Evolutionary conservation across 2,888 invertebrate genomes (phyloP).

Genomic region (Apamea monoglypha): DNA sequence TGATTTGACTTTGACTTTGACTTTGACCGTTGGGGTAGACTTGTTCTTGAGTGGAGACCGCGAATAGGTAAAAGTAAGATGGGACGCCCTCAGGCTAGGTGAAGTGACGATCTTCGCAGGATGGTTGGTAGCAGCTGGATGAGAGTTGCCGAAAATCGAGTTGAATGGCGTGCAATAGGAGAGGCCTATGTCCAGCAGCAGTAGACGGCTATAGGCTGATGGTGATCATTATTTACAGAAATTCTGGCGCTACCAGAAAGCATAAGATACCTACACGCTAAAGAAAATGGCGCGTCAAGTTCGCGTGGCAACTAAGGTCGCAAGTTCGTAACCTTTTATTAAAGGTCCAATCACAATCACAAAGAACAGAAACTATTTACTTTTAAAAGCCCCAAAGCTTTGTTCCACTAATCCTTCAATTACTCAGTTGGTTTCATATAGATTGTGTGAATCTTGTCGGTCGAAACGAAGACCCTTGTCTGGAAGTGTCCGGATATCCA

Average conservation of each 20-base stretch:
- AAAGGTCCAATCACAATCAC: conserved; percentile 15
- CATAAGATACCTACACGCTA: background rate
- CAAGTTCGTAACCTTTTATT: conserved; percentile 1
- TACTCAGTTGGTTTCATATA: conserved; percentile 48
- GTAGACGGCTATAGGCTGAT: too few relatives aligned
- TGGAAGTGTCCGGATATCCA: conserved; percentile 42
- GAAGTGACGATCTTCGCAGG: too few relatives aligned
- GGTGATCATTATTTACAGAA: background rate
- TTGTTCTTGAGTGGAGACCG: too few relatives aligned
- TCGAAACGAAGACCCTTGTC: conserved; percentile 47
- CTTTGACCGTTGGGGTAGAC: too few relatives aligned
- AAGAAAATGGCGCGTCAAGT: background rate
- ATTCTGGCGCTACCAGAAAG: background rate
- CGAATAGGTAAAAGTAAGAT: too few relatives aligned
- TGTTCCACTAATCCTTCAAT: conserved; percentile 38
- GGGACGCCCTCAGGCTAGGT: too few relatives aligned
- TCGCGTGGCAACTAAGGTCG: background rate
- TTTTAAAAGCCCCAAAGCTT: conserved; percentile 39
- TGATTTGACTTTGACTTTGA: too few relatives aligned
- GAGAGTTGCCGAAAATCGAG: too few relatives aligned
- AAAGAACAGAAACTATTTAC: conserved; percentile 31
- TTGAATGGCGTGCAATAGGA: too few relatives aligned
- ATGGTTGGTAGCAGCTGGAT: too few relatives aligned
- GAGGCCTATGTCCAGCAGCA: too few relatives aligned
- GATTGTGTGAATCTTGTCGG: conserved; percentile 50